Conservation (phyloP, 1,140 invertebrate genomes). For the Bradysia coprophila region DNA sequence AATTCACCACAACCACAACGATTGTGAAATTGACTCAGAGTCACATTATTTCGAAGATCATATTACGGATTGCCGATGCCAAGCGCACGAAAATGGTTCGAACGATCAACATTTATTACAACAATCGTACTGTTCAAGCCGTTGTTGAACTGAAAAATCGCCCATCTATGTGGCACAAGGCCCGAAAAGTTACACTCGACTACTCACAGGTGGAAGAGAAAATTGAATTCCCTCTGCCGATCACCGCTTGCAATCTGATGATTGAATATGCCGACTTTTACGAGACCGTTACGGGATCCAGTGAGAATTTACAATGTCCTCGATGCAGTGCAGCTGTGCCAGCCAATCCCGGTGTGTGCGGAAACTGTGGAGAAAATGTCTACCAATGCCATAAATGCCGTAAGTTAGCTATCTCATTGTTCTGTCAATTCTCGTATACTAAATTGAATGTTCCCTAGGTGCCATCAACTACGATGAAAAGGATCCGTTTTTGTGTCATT, state of each 20-base stretch:
- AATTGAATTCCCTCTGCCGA: slow-evolving; percentile 89
- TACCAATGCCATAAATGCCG: slow-evolving; percentile 97
- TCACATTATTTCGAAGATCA: slow-evolving; percentile 89
- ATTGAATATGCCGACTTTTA: slow-evolving; percentile 97
- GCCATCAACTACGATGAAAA: slow-evolving; percentile 99
- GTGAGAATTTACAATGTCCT: slow-evolving; percentile 90
- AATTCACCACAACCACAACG: slow-evolving; percentile 94
- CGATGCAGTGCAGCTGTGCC: slow-evolving; percentile 90
- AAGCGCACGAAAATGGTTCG: slow-evolving; percentile 96
- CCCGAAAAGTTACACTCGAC: slow-evolving; percentile 73
- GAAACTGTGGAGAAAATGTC: slow-evolving; percentile 96
- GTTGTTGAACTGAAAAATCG: slow-evolving; percentile 91
- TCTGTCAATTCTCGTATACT: too few species aligned
- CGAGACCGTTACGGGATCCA: slow-evolving; percentile 62
- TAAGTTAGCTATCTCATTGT: too few species aligned
- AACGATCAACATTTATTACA: slow-evolving; percentile 92
- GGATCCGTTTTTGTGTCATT: slow-evolving; percentile 95
- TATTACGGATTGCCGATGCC: slow-evolving; percentile 80
- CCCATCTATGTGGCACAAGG: slow-evolving; percentile 84
- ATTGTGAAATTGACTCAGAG: slow-evolving; percentile 91
- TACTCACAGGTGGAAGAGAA: slow-evolving; percentile 86
- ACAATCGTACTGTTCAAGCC: slow-evolving; percentile 86
- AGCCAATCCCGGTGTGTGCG: slow-evolving; percentile 91
- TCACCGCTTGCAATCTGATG: slow-evolving; percentile 97
- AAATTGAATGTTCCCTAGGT: too few species aligned